Evolutionary conservation across 2,113 vertebrate species (phyloP), one percentile per base, ranked within the genome.

Genomic region (Carassius carassius): DNA sequence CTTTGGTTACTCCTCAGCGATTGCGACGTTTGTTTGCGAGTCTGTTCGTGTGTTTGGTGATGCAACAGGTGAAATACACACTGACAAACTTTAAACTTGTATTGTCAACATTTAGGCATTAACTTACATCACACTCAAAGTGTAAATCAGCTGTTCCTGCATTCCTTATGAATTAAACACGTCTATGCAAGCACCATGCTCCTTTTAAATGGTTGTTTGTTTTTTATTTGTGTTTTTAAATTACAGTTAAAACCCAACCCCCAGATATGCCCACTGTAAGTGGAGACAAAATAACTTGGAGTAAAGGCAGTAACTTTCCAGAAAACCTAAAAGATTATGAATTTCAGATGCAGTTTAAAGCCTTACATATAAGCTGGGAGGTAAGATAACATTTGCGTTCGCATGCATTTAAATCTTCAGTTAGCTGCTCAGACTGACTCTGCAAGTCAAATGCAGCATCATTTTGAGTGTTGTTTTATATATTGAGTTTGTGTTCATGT

Each of bases 221-320:
- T 25, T 21, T 1, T 62, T 37, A 69, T 25, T 65, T 85, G 1
- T 35, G 16, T 58, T 78, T 12, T 51, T 72, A n/a, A 73, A 51
- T 51, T 13, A 16, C 49, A 51, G 94, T 95, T 72, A 92, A 93
- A 87, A 83, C 94, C 87, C 84, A 89, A 77, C 88, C 92, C 32
- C 93, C 93, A 14, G 82, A 79, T 5, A 62, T 35, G 62, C 92
- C 90, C 1, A 81, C 21, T 0, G 65, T 60, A 19, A 89, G 80
- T 1, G 78, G 76, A 7, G 90, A 80, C 5, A 56, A 7, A 67
- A 63, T 94, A 56, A 86, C 47, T 0, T 95, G 93, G 94, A 89
- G 23, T 60, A 73, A 2, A 3, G 91, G 90, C 13, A 0, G 6
- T 3, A 85, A 84, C 16, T n/a, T 16, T 4, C 88, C 89, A 0